A percentile compares a stretch with the other conserved stretches of the same genome.
phyloP scores from a whole-genome alignment of 64 coral and sea anemone species.

The Pocillopora damicornis region DNA sequence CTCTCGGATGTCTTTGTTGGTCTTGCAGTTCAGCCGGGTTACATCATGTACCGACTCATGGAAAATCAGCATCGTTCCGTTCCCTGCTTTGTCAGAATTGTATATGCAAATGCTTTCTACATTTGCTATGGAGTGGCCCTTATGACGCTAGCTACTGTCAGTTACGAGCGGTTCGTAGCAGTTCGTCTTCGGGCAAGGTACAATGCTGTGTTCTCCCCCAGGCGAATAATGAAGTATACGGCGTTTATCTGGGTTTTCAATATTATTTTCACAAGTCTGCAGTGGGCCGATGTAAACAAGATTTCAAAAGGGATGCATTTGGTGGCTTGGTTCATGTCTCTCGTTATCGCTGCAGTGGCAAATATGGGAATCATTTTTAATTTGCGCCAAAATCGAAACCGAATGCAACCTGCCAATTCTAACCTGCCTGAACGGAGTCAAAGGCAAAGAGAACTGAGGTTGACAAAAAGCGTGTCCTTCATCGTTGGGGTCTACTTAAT shows the following conservation, averaged over 20 bases:
- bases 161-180: conserved; percentile 48
- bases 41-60: conserved; percentile 29
- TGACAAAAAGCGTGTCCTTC: conserved; percentile 25
- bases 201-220: conserved; percentile 20
- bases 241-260: conserved; percentile 38
- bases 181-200: conserved; percentile 36
- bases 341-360: neutral
- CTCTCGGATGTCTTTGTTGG: conserved; percentile 54
- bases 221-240: conserved; percentile 18
- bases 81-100: conserved; percentile 36
- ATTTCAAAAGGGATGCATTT: conserved; percentile 33
- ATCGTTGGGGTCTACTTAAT: conserved; percentile 50
- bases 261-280: conserved; percentile 32
- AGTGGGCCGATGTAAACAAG: conserved; percentile 45
- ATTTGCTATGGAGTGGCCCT: conserved; percentile 59
- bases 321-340: conserved; percentile 21
- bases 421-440: neutral
- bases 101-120: conserved; percentile 55
- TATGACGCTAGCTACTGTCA: conserved; percentile 51
- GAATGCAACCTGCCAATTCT: neutral
- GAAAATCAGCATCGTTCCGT: conserved; percentile 54
- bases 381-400: conserved; percentile 6
- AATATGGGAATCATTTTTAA: conserved; percentile 18
- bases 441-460: neutral
- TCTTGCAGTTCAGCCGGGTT: conserved; percentile 46